Percentiles rank a stretch among this genome's conserved stretches.
phyloP scores from a whole-genome alignment of 2,888 invertebrate species.

The Standfussiana lucernea region DNA sequence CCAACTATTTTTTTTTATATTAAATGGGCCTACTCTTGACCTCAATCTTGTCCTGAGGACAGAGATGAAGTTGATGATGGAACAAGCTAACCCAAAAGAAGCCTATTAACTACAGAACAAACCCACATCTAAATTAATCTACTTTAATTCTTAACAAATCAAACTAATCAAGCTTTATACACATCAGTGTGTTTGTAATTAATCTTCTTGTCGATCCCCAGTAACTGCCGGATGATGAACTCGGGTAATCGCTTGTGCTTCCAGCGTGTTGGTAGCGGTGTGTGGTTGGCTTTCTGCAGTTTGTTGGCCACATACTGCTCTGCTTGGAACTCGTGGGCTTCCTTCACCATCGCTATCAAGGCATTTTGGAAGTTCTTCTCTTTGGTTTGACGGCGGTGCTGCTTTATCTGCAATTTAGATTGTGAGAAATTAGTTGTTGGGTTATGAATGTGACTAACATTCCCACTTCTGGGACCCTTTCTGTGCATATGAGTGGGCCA shows the following conservation, averaged over 20 bases:
- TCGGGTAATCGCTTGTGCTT: constrained; percentile 92
- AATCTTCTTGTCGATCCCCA: constrained; percentile 91
- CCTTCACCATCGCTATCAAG: constrained; percentile 92
- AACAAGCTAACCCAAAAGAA: no score
- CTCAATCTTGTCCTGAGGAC: no score
- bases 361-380: constrained; percentile 95
- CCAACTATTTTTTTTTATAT: no score
- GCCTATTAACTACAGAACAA: no score
- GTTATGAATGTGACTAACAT: neutral
- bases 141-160: constrained; percentile 56
- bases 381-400: constrained; percentile 93
- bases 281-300: constrained; percentile 91
- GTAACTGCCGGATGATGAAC: constrained; percentile 92
- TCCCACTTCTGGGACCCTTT: neutral
- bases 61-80: no score
- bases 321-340: constrained; percentile 94
- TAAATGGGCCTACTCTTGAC: no score
- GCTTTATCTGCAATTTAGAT: constrained; percentile 89
- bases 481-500: neutral
- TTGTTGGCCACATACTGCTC: constrained; percentile 93
- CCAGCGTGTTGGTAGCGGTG: constrained; percentile 90
- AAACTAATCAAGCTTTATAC: constrained; percentile 80
- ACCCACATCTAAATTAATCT: constrained; percentile 48
- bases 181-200: constrained; percentile 88
- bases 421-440: neutral